Base-by-base conservation (phyloP, 2,797 vertebrate species). In the Silurus aristotelis region DNA sequence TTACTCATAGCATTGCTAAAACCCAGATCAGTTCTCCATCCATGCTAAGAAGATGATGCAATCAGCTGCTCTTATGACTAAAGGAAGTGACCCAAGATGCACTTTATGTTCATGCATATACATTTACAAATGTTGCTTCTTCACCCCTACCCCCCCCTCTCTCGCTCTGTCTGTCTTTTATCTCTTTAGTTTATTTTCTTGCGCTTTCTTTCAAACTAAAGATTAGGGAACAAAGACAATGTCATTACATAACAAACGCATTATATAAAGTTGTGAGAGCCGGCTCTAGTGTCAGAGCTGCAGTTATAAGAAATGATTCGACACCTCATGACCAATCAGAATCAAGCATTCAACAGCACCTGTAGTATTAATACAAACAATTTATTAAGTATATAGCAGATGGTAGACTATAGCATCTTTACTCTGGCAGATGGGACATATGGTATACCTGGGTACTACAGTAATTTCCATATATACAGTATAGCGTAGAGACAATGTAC, bases 11-110 rank as follows among this genome's bases (percentile, higher is more conserved):
- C 19, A 52, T 17, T 64, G 52, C 27, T 31, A 55, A n/a, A 63
- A n/a, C 55, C 38, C 56, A 0, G 55, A 61, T 31, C 66, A 67
- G 56, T 61, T 63, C 9, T 38, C 19, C 56, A 48, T 43, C 73
- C 19, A 20, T 48, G 31, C 19, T 3, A 25, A 61, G 27, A 76
- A 17, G 55, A 66, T 67, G 82, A 85, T 77, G 80, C 83, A 84
- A 80, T 84, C 68, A 5, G 6, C 68, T 71, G 38, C 12, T 52
- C 43, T 68, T 86, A 80, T 83, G 86, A 86, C 70, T 84, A 79
- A 75, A 85, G 72, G 31, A 6, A 61, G 79, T 13, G 46, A n/a
- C 31, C 55, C 56, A 82, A 52, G 15, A 3, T 25, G 64, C 60
- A 60, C 14, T 75, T 63, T 3, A 67, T 27, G 25, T 38, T 55